Evolutionary conservation across 1,140 invertebrate species (phyloP).

Genomic region (Hetaerina americana): DNA sequence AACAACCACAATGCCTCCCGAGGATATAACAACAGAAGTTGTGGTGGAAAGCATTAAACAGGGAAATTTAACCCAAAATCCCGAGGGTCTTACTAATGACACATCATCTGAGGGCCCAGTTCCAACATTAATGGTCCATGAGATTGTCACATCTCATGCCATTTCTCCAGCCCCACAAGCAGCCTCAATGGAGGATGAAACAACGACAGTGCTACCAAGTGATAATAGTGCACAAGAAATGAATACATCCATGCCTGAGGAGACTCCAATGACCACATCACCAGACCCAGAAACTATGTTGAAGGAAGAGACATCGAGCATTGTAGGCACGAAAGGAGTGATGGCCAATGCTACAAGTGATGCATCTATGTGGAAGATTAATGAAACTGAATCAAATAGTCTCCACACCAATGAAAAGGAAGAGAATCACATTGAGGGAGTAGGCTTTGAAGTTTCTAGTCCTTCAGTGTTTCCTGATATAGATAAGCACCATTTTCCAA

Average conservation of each 20-base stretch:
- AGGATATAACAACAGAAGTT: not conserved
- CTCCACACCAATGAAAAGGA: no score
- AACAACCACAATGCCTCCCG: not conserved
- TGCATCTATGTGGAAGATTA: no score
- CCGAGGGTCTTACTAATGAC: not conserved
- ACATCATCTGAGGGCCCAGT: not conserved
- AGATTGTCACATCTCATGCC: not conserved
- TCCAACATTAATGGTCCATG: not conserved
- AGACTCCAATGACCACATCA: not conserved
- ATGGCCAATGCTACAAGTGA: no score
- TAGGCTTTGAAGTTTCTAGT: no score
- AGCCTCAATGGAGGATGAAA: not conserved
- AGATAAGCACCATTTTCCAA: no score
- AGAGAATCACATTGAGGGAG: no score
- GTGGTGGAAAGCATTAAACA: not conserved
- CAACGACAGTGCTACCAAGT: no score
- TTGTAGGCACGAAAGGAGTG: no score
- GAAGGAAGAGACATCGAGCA: not conserved
- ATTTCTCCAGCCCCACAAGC: not conserved
- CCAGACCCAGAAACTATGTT: not conserved
- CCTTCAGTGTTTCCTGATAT: no score
- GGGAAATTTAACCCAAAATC: not conserved
- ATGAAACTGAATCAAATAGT: no score
- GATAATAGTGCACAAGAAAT: not conserved
- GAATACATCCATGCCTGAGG: not conserved